Conservation (phyloP, 2,797 vertebrate species). For the Pseudopleuronectes americanus region DNA sequence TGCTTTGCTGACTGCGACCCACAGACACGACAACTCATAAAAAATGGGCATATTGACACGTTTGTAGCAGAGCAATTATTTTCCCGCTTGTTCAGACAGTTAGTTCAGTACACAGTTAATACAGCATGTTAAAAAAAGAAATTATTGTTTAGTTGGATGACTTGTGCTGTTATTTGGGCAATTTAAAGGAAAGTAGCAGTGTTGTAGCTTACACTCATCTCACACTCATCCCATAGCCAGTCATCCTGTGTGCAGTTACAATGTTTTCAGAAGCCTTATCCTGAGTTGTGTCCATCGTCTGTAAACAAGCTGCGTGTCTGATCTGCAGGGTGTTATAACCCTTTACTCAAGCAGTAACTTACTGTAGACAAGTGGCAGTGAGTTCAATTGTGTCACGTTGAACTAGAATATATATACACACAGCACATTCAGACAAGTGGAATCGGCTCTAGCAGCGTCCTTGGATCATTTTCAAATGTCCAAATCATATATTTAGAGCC, state of each 20-base stretch:
- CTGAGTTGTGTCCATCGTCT: constrained; percentile 38
- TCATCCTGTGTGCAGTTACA: constrained; percentile 5
- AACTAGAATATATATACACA: constrained; percentile 17
- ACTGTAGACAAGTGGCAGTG: constrained; percentile 44
- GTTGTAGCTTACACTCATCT: constrained; percentile 5
- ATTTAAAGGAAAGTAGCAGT: constrained; percentile 62
- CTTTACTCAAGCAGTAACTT: constrained; percentile 21
- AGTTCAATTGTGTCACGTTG: constrained; percentile 28
- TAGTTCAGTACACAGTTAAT: constrained; percentile 64
- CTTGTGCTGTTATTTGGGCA: constrained; percentile 60
- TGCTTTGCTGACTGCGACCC: constrained; percentile 22
- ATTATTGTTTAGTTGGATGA: constrained; percentile 47
- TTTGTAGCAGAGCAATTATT: constrained; percentile 50
- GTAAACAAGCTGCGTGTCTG: constrained; percentile 17
- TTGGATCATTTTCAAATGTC: constrained; percentile 19
- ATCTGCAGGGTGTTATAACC: constrained; percentile 2
- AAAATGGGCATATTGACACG: constrained; percentile 43
- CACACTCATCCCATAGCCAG: constrained; percentile 17
- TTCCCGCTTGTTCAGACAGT: constrained; percentile 60
- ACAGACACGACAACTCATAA: constrained; percentile 39
- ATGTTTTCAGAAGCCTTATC: constrained; percentile 7
- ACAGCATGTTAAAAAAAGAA: constrained; percentile 51
- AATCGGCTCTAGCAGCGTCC: constrained; percentile 10
- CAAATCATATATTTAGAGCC: constrained; percentile 25
- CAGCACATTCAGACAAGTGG: constrained; percentile 17